Conservation (phyloP, 2,113 vertebrate genomes). For the Gasterosteus aculeatus region DNA sequence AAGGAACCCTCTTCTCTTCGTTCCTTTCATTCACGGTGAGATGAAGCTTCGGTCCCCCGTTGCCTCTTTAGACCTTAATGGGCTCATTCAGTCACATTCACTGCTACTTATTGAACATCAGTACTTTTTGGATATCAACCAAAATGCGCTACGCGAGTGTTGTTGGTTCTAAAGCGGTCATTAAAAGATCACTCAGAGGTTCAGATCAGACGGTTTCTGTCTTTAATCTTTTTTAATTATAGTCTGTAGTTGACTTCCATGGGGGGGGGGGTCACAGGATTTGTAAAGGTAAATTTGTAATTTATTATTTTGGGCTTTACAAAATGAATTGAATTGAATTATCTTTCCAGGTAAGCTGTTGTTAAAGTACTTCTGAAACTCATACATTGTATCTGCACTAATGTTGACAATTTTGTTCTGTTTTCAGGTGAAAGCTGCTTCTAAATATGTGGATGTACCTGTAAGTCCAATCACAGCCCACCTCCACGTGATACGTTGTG, state of each 20-base stretch:
- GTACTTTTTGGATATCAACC: too few relatives aligned
- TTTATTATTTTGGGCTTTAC: too few relatives aligned
- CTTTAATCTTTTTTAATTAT: neutral
- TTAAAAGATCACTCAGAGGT: too few relatives aligned
- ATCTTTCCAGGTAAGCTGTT: neutral
- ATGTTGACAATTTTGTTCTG: conserved; percentile 58
- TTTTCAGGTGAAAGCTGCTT: conserved; percentile 98
- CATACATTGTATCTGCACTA: neutral
- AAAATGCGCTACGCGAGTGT: too few relatives aligned
- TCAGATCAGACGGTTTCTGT: too few relatives aligned
- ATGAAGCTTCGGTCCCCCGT: neutral
- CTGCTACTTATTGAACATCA: neutral
- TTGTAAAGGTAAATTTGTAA: neutral
- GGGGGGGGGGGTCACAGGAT: neutral
- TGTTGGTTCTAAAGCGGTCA: too few relatives aligned
- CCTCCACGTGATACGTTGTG: conserved; percentile 32
- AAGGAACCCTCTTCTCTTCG: conserved; percentile 99
- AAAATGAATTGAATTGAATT: too few relatives aligned
- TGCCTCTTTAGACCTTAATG: neutral
- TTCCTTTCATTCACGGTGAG: conserved; percentile 99
- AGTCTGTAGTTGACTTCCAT: neutral
- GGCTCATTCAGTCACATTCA: neutral
- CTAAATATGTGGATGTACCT: conserved; percentile 99
- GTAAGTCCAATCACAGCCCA: conserved; percentile 85
- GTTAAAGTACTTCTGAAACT: neutral